Percentiles rank a stretch among this genome's conserved stretches.
Evolutionary conservation across 1,140 invertebrate species (phyloP).

Genomic region (Ruditapes philippinarum): DNA sequence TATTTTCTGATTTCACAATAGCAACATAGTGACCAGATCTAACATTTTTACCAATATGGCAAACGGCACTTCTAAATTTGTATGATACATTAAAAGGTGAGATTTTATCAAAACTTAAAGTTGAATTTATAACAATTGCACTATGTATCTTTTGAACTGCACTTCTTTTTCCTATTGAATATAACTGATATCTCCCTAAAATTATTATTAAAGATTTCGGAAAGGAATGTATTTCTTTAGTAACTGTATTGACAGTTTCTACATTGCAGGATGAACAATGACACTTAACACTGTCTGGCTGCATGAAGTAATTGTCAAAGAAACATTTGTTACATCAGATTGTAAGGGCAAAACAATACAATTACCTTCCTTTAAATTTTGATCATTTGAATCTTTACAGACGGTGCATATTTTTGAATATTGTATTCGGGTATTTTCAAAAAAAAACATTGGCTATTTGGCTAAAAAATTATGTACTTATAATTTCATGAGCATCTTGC

Average conservation of each 20-base stretch:
- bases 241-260: not conserved
- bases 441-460: too few relatives aligned
- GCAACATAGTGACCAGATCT: constrained; percentile 13
- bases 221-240: not conserved
- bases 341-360: not conserved
- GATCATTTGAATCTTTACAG: too few relatives aligned
- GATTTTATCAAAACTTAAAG: not conserved
- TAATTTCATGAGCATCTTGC: constrained; percentile 22
- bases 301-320: not conserved
- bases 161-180: not conserved
- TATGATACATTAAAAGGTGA: not conserved
- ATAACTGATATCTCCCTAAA: not conserved
- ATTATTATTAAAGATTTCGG: not conserved
- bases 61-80: not conserved
- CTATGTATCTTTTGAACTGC: not conserved
- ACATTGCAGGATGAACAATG: not conserved
- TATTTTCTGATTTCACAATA: not conserved
- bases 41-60: not conserved
- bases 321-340: not conserved
- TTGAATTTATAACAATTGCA: not conserved
- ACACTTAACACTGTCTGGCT: not conserved
- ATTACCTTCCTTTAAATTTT: not conserved
- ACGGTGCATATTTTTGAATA: too few relatives aligned
- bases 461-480: too few relatives aligned
- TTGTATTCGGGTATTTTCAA: too few relatives aligned